Percentiles rank a stretch among this genome's conserved stretches.
phyloP scores from a whole-genome alignment of 2,888 invertebrate species.

The Trimorus sp. region DNA sequence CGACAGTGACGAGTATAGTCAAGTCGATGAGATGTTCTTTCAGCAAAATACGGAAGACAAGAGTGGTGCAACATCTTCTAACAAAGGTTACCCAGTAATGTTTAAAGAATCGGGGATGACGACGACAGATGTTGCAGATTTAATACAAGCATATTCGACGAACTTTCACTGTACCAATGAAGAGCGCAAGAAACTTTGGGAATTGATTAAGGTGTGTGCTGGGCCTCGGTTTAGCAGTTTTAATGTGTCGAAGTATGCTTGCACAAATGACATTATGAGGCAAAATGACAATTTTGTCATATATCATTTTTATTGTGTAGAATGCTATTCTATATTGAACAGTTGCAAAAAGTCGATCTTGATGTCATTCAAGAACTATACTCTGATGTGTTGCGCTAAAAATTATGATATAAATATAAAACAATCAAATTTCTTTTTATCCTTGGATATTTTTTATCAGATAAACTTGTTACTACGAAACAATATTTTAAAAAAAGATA shows the following conservation, averaged over 20 bases:
- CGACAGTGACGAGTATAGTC: neutral
- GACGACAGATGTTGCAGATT: constrained; percentile 19
- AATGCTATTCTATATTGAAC: constrained; percentile 18
- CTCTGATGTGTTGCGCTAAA: neutral
- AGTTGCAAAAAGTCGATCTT: constrained; percentile 29
- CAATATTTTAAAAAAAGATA: neutral
- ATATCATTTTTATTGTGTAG: constrained; percentile 36
- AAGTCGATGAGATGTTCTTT: too few species aligned
- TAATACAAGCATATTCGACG: constrained; percentile 21
- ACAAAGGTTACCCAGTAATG: constrained; percentile 25
- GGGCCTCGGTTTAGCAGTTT: constrained; percentile 23
- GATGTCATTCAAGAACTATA: neutral
- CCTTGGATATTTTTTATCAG: constrained; percentile 7
- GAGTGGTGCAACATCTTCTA: neutral
- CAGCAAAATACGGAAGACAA: too few species aligned
- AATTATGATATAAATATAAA: constrained; percentile 10
- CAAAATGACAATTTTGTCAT: constrained; percentile 24
- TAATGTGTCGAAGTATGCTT: constrained; percentile 17
- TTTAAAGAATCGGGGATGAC: constrained; percentile 28
- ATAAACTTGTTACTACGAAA: neutral
- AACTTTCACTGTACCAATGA: constrained; percentile 32
- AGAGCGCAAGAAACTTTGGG: constrained; percentile 5
- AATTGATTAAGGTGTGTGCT: constrained; percentile 32
- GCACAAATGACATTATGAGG: constrained; percentile 2
- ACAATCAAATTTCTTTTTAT: neutral